These are phyloP conservation scores for Dorcus hopei DNA, from an alignment of 2,888 invertebrate genomes.

Conservation along the genomic window DNA sequence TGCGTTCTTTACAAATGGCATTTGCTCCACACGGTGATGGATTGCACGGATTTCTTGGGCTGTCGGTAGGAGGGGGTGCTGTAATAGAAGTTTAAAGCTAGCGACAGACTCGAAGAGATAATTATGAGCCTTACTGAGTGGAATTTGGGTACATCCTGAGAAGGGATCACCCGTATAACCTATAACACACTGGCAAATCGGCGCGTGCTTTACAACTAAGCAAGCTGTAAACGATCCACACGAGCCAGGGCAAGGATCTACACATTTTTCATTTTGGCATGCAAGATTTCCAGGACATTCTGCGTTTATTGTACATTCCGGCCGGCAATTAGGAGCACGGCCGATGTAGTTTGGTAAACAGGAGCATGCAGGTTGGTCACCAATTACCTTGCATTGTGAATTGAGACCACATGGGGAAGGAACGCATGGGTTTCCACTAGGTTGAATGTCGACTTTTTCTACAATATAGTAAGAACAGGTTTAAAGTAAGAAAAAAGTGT, in stretches of 20 bases:
- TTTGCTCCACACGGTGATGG: conserved; percentile 68
- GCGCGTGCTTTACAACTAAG: conserved; percentile 72
- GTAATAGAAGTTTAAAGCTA: conserved; percentile 28
- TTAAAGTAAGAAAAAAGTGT: neutral
- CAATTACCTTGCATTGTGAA: conserved; percentile 59
- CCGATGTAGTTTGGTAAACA: conserved; percentile 60
- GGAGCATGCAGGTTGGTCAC: conserved; percentile 58
- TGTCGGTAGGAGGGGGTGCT: conserved; percentile 51
- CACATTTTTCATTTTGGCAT: conserved; percentile 75
- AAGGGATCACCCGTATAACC: conserved; percentile 70
- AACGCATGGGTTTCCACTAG: conserved; percentile 56
- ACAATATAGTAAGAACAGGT: conserved; percentile 1
- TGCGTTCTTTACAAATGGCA: conserved; percentile 62
- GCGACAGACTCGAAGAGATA: conserved; percentile 10
- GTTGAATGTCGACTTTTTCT: conserved; percentile 25
- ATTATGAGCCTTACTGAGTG: conserved; percentile 55
- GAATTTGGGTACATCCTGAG: conserved; percentile 55
- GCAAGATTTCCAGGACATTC: conserved; percentile 74
- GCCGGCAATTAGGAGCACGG: conserved; percentile 61
- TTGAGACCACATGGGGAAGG: conserved; percentile 66
- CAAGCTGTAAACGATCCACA: conserved; percentile 75
- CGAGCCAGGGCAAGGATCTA: conserved; percentile 74
- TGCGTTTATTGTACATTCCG: conserved; percentile 67
- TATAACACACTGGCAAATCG: conserved; percentile 70
- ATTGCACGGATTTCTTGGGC: conserved; percentile 55